These are phyloP conservation scores for Montipora cactus DNA, from an alignment of 64 coral and sea anemone genomes.

Conservation along the genomic window DNA sequence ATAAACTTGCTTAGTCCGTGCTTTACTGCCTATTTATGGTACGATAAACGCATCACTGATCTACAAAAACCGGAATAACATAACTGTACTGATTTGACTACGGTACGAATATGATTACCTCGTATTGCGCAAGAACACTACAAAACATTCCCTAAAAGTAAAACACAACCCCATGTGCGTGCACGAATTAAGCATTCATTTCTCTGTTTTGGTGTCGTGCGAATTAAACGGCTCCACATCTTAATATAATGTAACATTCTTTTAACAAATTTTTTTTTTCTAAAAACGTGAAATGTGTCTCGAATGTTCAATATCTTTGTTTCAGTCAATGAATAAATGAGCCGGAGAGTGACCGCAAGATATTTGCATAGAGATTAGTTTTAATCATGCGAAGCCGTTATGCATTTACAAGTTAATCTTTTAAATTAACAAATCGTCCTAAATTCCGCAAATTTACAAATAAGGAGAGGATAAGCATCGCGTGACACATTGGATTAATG, in stretches of 20 bases:
- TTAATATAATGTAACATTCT: background rate
- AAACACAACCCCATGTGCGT: too few relatives aligned
- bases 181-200: too few relatives aligned
- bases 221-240: too few relatives aligned
- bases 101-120: too few relatives aligned
- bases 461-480: conserved; percentile 44
- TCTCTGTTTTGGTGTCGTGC: too few relatives aligned
- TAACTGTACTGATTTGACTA: too few relatives aligned
- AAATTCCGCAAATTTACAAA: background rate
- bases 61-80: too few relatives aligned
- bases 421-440: background rate
- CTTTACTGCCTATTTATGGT: too few relatives aligned
- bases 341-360: background rate
- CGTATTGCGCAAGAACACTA: too few relatives aligned
- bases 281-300: background rate
- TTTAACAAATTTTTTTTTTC: background rate
- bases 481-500: conserved; percentile 21
- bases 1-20: too few relatives aligned
- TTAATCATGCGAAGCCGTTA: conserved; percentile 1
- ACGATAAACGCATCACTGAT: too few relatives aligned
- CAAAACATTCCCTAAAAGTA: too few relatives aligned
- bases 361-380: conserved; percentile 46
- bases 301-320: background rate
- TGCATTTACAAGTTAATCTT: conserved; percentile 13
- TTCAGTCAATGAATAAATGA: background rate